Conservation (phyloP, 1,140 invertebrate species). For the Ceratina calcarata region DNA sequence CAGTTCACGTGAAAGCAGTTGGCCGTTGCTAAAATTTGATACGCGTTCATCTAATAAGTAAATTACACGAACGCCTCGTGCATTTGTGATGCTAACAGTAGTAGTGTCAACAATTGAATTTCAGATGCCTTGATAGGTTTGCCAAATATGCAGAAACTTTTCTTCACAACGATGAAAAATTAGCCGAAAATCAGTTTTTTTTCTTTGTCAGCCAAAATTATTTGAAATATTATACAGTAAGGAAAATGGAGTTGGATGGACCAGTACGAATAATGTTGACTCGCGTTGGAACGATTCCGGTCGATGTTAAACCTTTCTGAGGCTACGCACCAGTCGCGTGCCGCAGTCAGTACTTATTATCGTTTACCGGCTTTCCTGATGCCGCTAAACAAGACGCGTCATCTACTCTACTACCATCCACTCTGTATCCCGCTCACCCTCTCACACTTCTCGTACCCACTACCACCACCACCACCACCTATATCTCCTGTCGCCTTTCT, state of each 20-base stretch:
- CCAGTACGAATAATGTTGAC: background rate
- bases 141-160: too few species aligned
- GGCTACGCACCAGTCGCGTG: conserved; percentile 55
- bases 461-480: background rate
- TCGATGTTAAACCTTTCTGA: conserved; percentile 11
- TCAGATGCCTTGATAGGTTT: too few species aligned
- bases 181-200: too few species aligned
- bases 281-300: background rate
- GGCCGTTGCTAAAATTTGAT: conserved; percentile 2
- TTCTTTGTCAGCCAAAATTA: too few species aligned
- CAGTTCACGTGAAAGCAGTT: conserved; percentile 49
- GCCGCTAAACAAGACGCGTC: conserved; percentile 67
- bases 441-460: conserved; percentile 22
- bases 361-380: conserved; percentile 58
- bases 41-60: background rate
- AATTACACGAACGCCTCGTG: too few species aligned
- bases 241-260: background rate
- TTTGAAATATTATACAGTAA: too few species aligned
- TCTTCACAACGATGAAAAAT: too few species aligned
- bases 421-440: conserved; percentile 19
- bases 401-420: conserved; percentile 52
- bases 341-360: conserved; percentile 60
- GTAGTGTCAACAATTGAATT: too few species aligned
- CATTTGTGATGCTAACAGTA: too few species aligned
- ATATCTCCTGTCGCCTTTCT: conserved; percentile 48